A percentile compares a stretch with the other conserved stretches of the same genome.
Evolutionary conservation across 2,888 invertebrate genomes (phyloP).

Genomic region (Watsonalla cultraria): DNA sequence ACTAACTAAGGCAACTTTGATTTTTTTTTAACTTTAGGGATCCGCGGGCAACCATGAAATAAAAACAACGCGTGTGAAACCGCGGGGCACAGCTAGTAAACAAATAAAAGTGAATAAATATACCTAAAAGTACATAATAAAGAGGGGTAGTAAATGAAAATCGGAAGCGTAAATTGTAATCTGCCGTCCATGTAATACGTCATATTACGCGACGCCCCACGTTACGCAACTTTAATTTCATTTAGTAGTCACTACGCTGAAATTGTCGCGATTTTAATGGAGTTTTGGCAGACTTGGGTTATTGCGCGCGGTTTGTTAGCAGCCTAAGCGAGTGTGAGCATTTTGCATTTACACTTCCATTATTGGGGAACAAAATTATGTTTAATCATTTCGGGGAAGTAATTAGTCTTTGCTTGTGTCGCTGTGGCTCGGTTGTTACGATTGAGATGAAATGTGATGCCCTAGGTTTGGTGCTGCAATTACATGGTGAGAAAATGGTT

Average conservation of each 20-base stretch:
- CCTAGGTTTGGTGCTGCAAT: too few relatives aligned
- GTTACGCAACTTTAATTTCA: constrained; percentile 68
- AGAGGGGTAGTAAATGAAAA: neutral
- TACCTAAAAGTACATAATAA: too few relatives aligned
- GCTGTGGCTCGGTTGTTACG: too few relatives aligned
- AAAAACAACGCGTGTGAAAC: too few relatives aligned
- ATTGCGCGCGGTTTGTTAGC: constrained; percentile 55
- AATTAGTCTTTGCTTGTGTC: neutral
- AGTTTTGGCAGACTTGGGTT: constrained; percentile 54
- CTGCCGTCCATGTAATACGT: constrained; percentile 11
- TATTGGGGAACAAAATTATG: neutral
- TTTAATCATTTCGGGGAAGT: neutral
- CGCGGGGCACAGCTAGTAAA: too few relatives aligned
- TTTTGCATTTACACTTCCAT: constrained; percentile 26
- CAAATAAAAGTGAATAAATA: too few relatives aligned
- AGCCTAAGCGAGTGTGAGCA: constrained; percentile 46
- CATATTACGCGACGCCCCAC: constrained; percentile 23
- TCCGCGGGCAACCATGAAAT: too few relatives aligned
- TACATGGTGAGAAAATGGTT: too few relatives aligned
- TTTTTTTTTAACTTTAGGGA: too few relatives aligned
- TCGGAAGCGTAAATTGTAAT: constrained; percentile 5
- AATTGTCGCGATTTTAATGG: constrained; percentile 68
- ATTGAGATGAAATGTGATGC: too few relatives aligned
- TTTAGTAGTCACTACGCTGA: constrained; percentile 42
- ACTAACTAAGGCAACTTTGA: too few relatives aligned